These are phyloP conservation scores for Tangara arthus DNA, from an alignment of 2,797 vertebrate genomes.

Conservation along the genomic window DNA sequence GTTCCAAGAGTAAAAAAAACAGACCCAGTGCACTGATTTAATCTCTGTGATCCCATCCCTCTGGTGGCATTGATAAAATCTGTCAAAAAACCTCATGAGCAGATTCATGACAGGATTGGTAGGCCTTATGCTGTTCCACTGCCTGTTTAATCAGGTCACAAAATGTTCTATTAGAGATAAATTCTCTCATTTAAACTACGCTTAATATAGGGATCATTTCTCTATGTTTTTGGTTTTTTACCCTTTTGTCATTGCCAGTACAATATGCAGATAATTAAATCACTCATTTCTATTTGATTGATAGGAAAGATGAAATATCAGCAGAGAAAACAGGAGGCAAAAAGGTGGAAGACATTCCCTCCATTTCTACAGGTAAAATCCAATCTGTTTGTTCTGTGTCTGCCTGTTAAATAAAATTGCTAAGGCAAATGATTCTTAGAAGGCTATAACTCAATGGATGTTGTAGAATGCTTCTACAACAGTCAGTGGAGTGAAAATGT, in stretches of 20 bases:
- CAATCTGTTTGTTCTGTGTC: neutral
- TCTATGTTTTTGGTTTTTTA: neutral
- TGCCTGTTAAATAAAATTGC: neutral
- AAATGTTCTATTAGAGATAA: neutral
- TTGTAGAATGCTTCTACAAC: neutral
- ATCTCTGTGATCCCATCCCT: neutral
- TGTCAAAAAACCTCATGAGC: neutral
- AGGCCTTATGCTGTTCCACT: neutral
- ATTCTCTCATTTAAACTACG: neutral
- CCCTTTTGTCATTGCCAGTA: neutral
- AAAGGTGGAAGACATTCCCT: slow-evolving; percentile 23
- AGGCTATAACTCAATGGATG: neutral
- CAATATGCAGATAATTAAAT: neutral
- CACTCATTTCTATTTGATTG: slow-evolving; percentile 26
- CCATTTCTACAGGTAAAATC: slow-evolving; percentile 66
- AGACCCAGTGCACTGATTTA: neutral
- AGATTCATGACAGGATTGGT: neutral
- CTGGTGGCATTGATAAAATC: neutral
- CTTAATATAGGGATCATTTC: neutral
- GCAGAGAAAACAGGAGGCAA: slow-evolving; percentile 48
- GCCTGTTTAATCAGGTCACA: neutral
- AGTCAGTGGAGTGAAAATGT: neutral
- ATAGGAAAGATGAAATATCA: slow-evolving; percentile 70
- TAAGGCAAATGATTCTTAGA: neutral
- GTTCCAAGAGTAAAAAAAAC: neutral